Base-by-base conservation (phyloP, 2,888 invertebrate species). In the Ethmia dodecea region DNA sequence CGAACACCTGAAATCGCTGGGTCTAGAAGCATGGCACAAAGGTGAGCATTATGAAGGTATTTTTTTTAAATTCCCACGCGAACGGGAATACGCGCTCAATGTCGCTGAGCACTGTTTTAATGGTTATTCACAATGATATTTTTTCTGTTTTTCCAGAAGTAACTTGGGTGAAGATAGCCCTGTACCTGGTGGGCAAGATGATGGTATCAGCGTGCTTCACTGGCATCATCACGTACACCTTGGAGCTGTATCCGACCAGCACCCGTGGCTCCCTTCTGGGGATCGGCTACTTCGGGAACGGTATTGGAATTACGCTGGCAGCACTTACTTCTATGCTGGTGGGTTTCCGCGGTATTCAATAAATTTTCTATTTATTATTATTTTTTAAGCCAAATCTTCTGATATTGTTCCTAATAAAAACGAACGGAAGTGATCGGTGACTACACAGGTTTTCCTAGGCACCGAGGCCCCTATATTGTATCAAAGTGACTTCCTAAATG, bases 211-310 rank as follows among this genome's bases (percentile, higher is more conserved):
- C 86, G 22, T 89, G 91, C 14, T 91, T 88, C 55, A 88, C 89
- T 0, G 87, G 89, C 0, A 70, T 88, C 20, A 88, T 90, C 50
- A 87, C 91, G 0, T 88, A 90, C 49, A 88, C 88, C 1, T 88
- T 90, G 65, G 91, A 91, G 64, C 69, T 91, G 57, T 91, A 90
- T 57, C 91, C 91, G 0, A 91, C 91, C 1, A 88, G 87, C 29
- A 73, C 89, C 4, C 69, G 91, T 13, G 90, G 90, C 28, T 88
- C 89, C 0, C 71, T 91, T 28, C 80, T 91, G 42, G 90, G 89
- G 1, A 60, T 88, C 9, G 89, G 89, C 47, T 81, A 90, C 3
- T 87, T 90, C 58, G 80, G 88, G 4, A 88, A 90, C 11, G 75
- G 89, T 33, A 46, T 87, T 20, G 91, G 91, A 1, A 88, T 88